Conservation (phyloP, 2,113 vertebrate species). For the Passer montanus region DNA sequence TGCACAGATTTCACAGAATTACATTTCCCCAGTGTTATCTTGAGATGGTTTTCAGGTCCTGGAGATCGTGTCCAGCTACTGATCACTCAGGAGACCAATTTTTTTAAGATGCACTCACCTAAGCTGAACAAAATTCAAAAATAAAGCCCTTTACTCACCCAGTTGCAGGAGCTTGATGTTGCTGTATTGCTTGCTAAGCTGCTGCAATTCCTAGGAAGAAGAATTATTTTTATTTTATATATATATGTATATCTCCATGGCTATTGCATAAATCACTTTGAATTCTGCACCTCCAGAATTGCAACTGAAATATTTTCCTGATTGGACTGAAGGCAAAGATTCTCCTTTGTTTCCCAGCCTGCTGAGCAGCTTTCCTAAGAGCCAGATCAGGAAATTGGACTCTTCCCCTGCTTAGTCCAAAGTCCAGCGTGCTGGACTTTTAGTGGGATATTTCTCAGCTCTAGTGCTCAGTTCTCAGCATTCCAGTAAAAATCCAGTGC, state of each 20-base stretch:
- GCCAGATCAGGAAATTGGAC: background rate
- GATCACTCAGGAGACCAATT: background rate
- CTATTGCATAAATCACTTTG: background rate
- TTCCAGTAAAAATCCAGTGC: background rate
- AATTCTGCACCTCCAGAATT: background rate
- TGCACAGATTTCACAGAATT: background rate
- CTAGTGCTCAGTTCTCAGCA: background rate
- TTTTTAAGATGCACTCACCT: background rate
- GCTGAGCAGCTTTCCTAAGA: background rate
- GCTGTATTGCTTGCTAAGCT: conserved; percentile 61
- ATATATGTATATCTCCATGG: too few relatives aligned
- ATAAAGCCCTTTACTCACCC: conserved; percentile 37
- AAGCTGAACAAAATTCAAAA: background rate
- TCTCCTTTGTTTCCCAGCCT: background rate
- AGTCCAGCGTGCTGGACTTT: background rate
- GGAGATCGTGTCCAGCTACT: background rate
- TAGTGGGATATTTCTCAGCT: background rate
- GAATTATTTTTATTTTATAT: background rate
- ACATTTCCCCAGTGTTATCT: background rate
- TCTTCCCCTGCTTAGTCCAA: background rate
- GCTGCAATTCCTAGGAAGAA: conserved; percentile 51
- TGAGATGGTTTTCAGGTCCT: background rate
- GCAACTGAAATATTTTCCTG: background rate
- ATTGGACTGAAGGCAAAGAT: background rate
- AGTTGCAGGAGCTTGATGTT: conserved; percentile 52